Conservation (phyloP, 2,113 vertebrate genomes). For the Gambusia holbrooki region DNA sequence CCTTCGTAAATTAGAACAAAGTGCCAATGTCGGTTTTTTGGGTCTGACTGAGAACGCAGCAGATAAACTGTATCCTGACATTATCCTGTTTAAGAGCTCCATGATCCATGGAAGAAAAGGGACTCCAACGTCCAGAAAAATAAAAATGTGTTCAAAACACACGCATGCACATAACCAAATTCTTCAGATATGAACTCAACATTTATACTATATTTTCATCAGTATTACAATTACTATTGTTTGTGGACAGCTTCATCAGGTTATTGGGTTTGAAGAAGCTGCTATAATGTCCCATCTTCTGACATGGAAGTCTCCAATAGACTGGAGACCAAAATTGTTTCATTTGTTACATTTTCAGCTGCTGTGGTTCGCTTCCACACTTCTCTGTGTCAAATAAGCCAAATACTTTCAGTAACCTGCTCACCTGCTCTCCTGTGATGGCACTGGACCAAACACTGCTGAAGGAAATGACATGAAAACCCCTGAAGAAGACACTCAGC, state of each 20-base stretch:
- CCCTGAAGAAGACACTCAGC: too few species aligned
- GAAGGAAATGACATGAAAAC: too few species aligned
- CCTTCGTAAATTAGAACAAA: slow-evolving; percentile 59
- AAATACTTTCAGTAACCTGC: too few species aligned
- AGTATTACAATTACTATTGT: too few species aligned
- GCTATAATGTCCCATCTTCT: not conserved
- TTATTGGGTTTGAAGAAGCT: not conserved
- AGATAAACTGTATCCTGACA: slow-evolving; percentile 53
- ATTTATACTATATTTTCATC: not conserved
- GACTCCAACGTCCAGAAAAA: slow-evolving; percentile 20
- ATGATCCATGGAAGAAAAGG: slow-evolving; percentile 16
- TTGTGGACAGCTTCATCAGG: too few species aligned
- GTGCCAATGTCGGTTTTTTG: slow-evolving; percentile 39
- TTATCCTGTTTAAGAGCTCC: slow-evolving; percentile 45
- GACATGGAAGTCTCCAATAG: too few species aligned
- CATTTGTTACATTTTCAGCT: too few species aligned
- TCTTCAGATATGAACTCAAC: not conserved
- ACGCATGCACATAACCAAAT: not conserved
- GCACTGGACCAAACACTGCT: too few species aligned
- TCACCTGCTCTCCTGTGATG: too few species aligned
- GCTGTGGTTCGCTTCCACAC: too few species aligned
- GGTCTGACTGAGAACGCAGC: slow-evolving; percentile 41
- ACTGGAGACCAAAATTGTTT: too few species aligned
- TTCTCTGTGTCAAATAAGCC: too few species aligned
- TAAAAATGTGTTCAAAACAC: not conserved